A percentile compares a stretch with the other conserved stretches of the same genome.
Evolutionary conservation across 1,140 invertebrate species (phyloP).

Genomic region (Acromyrmex echinatior): DNA sequence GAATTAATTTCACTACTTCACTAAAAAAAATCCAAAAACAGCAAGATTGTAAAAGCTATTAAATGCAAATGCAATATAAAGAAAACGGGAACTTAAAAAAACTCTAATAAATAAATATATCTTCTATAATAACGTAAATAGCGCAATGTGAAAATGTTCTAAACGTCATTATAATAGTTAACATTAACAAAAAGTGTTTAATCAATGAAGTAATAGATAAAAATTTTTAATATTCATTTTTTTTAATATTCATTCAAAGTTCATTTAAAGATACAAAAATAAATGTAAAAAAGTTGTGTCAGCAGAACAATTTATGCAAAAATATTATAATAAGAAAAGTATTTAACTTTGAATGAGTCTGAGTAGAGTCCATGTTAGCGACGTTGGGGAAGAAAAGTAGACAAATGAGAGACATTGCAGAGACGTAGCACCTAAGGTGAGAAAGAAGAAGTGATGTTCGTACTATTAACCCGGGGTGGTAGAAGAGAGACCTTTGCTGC

Average conservation of each 20-base stretch:
- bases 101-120: background rate
- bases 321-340: background rate
- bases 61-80: background rate
- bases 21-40: background rate
- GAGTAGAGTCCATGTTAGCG: conserved; percentile 17
- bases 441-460: conserved; percentile 51
- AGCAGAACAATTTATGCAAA: background rate
- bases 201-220: background rate
- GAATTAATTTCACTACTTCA: conserved; percentile 14
- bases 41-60: background rate
- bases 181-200: background rate
- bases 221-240: background rate
- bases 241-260: background rate
- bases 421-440: conserved; percentile 15
- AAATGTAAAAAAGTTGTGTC: background rate
- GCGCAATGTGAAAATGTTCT: background rate
- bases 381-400: background rate
- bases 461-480: conserved; percentile 13
- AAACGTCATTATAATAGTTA: background rate
- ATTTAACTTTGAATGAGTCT: conserved; percentile 7
- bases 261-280: background rate
- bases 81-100: background rate
- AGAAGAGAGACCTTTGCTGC: conserved; percentile 31
- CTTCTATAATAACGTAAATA: background rate
- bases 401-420: conserved; percentile 35